Percentiles rank a stretch among this genome's conserved stretches.
Conservation (phyloP, 2,113 vertebrate genomes). For the Halcyon senegalensis region DNA sequence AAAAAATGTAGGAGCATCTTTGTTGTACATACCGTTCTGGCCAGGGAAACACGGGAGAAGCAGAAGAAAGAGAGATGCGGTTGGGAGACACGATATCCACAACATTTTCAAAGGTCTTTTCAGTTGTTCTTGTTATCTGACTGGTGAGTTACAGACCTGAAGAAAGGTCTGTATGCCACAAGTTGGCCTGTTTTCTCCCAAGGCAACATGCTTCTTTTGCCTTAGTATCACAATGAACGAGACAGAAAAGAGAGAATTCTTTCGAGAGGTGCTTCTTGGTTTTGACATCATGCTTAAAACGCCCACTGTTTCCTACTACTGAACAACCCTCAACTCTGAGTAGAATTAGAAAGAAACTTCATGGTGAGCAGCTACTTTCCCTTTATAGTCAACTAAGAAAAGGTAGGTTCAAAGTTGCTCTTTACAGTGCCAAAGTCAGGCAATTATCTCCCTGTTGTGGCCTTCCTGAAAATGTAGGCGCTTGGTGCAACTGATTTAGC, state of each 20-base stretch:
- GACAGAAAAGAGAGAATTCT: neutral
- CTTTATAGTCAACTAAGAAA: neutral
- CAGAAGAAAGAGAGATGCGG: neutral
- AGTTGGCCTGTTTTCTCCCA: neutral
- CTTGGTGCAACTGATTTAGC: neutral
- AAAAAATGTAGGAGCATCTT: neutral
- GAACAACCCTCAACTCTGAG: neutral
- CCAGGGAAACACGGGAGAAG: neutral
- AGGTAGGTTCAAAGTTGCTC: neutral
- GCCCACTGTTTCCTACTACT: neutral
- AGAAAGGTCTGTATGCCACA: neutral
- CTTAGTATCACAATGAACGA: neutral
- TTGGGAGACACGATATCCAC: neutral
- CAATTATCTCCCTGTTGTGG: neutral
- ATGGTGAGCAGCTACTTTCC: neutral
- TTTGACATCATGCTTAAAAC: neutral
- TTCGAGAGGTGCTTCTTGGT: neutral
- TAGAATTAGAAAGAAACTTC: neutral
- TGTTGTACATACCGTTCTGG: neutral
- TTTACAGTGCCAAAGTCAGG: neutral
- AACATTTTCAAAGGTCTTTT: conserved; percentile 6
- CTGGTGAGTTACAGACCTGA: neutral
- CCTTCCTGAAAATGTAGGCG: neutral
- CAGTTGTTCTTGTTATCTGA: neutral
- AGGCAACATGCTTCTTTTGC: neutral